Evolutionary conservation across 1,140 invertebrate species (phyloP).

Genomic region (Acyrthosiphon pisum): DNA sequence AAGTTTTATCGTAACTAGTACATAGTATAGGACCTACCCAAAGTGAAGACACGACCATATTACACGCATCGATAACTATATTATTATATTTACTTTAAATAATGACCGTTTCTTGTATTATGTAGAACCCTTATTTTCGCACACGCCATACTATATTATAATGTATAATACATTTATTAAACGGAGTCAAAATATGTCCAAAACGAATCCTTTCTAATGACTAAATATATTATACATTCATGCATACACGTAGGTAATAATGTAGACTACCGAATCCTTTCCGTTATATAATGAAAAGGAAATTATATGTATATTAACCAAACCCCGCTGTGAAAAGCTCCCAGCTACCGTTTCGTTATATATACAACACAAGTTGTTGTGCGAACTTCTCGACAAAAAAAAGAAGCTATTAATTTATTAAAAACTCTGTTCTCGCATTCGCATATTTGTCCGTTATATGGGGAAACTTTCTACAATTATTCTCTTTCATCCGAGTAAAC

Average conservation of each 20-base stretch:
- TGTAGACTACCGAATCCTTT: neutral
- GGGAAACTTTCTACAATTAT: neutral
- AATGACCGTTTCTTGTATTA: neutral
- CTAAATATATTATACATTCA: neutral
- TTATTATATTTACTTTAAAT: neutral
- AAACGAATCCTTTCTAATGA: conserved; percentile 18
- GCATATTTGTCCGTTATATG: neutral
- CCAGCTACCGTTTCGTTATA: neutral
- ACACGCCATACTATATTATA: neutral
- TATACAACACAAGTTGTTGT: neutral
- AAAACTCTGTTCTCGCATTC: neutral
- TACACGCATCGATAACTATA: neutral
- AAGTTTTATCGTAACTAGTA: neutral
- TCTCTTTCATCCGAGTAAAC: neutral
- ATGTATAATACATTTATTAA: conserved; percentile 1
- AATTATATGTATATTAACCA: neutral
- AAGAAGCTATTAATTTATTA: neutral
- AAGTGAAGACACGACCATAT: neutral
- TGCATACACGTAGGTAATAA: neutral
- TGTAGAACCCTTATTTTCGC: neutral
- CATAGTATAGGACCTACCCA: no score
- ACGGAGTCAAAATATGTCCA: neutral
- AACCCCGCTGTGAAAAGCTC: neutral
- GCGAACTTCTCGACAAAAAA: conserved; percentile 32
- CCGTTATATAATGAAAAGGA: neutral